Evolutionary conservation across 2,888 invertebrate species (phyloP).

Genomic region (Fragum sueziense): DNA sequence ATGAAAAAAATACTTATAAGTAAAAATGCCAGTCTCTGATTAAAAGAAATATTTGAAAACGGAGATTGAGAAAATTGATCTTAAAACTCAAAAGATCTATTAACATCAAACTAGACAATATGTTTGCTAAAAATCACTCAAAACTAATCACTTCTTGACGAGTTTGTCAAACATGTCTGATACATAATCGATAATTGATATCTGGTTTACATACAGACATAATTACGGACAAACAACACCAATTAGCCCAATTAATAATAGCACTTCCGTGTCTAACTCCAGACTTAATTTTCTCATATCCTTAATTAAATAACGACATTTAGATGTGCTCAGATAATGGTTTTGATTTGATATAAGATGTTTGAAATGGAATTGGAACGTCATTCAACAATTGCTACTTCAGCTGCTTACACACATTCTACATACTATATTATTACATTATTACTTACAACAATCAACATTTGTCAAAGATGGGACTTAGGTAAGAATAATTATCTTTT

Average conservation of each 20-base stretch:
- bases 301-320: not conserved
- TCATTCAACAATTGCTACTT: not conserved
- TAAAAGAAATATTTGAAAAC: too few species aligned
- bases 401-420: not conserved
- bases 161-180: not conserved
- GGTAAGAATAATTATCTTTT: too few species aligned
- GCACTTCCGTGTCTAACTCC: not conserved
- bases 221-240: not conserved
- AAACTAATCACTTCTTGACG: not conserved
- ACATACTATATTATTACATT: too few species aligned
- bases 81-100: too few species aligned
- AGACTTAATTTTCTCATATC: conserved; percentile 2
- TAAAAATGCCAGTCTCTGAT: too few species aligned
- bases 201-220: not conserved
- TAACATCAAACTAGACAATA: not conserved
- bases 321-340: not conserved
- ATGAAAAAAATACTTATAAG: too few species aligned
- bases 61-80: too few species aligned
- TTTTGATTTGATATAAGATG: not conserved
- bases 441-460: not conserved
- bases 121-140: not conserved
- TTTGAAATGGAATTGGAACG: not conserved
- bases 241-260: not conserved
- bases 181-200: not conserved
- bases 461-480: too few species aligned